Conservation (phyloP, 2,113 vertebrate genomes). For the Callipepla californica region DNA sequence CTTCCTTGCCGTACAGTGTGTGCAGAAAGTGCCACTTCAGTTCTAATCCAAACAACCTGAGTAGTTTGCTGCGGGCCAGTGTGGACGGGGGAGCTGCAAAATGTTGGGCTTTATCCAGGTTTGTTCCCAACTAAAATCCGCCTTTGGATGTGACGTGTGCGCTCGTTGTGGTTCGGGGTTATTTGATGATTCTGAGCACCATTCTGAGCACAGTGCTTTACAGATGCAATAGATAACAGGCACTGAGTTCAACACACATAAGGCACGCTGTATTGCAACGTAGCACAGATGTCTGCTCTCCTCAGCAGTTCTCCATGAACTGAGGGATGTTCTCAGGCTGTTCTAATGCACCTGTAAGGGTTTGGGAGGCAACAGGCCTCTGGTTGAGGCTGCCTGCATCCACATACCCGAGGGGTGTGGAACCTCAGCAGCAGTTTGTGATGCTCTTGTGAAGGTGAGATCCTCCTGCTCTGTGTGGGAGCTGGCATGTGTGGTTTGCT, state of each 20-base stretch:
- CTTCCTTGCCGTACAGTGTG: background rate
- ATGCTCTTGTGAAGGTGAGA: background rate
- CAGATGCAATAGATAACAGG: background rate
- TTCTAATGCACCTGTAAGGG: background rate
- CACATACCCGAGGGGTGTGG: fast-evolving
- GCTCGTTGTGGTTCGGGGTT: background rate
- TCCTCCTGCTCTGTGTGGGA: background rate
- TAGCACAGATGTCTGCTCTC: background rate
- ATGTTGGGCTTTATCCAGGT: background rate
- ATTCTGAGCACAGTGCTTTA: fast-evolving
- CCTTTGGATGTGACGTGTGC: too few relatives aligned
- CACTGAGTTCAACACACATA: fast-evolving
- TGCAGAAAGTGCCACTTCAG: background rate
- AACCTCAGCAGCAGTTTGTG: background rate
- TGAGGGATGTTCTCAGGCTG: background rate
- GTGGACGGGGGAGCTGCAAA: background rate
- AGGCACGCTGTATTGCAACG: fast-evolving
- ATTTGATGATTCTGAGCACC: background rate
- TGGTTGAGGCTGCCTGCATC: background rate
- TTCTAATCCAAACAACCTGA: background rate
- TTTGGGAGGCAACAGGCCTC: background rate
- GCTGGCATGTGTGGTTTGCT: too few relatives aligned
- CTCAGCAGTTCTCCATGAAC: background rate
- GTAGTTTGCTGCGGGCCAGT: background rate
- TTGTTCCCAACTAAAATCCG: background rate